Evolutionary conservation across 2,113 vertebrate species (phyloP), one percentile per base, ranked within the genome.

Genomic region (Zosterops pallidus): DNA sequence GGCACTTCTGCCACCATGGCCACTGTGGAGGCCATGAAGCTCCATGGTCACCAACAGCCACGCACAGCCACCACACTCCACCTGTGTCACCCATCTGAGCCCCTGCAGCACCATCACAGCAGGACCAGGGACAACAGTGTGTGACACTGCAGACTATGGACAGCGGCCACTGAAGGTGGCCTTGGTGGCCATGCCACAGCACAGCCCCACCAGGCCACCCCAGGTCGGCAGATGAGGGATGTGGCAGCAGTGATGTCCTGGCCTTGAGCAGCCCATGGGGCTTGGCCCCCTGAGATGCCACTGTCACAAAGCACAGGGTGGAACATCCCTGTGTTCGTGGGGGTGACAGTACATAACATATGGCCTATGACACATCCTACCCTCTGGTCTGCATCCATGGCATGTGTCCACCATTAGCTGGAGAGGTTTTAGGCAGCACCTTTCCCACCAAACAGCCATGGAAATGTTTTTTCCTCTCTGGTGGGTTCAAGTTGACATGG

Each of bases 41-140:
- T 63, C 68, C 4, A 2, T 2, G 49, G 49, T 19, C 67, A 60
- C 59, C 1, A 0, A 56, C 8, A 75, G 71, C 39, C 70, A 67
- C 42, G 14, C 42, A 35, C 0, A 3, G 70, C 60, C 60, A 78
- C 76, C 0, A 0, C 0, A 0, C 11, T n/a, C 57, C 55, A 44
- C 28, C 64, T 0, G 3, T 7, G 49, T 15, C 57, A n/a, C 46
- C 50, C 1, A 0, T 5, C 12, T 4, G 5, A 60, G 57, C 26
- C 46, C 50, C 42, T 5, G 37, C 14, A 69, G 47, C 53, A 65
- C 29, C 72, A 63, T 29, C 53, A 2, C 0, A 19, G 37, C 4
- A 25, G 47, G 52, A 69, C 23, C 74, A 56, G 78, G 70, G 62
- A 44, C 63, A 88, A 69, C 24, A 2, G 67, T 4, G 33, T 3